Percentiles rank a stretch among this genome's conserved stretches.
phyloP scores from a whole-genome alignment of 2,113 vertebrate genomes.

The Petromus typicus region DNA sequence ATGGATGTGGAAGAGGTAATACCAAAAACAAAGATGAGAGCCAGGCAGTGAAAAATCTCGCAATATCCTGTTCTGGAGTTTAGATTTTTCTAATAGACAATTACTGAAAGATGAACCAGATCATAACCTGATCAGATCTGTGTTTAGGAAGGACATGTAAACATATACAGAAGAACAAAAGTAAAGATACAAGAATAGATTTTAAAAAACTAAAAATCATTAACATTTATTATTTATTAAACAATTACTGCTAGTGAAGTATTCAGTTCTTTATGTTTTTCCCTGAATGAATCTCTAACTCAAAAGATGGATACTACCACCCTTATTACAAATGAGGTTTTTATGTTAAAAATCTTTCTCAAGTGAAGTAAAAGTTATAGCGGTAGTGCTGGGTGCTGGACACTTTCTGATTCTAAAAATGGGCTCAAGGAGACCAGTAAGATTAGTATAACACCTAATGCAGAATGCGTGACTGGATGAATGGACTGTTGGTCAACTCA shows the following conservation, averaged over 20 bases:
- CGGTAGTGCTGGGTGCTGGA: background rate
- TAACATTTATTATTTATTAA: background rate
- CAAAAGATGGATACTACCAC: background rate
- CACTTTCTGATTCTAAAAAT: background rate
- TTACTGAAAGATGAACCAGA: background rate
- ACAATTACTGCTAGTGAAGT: background rate
- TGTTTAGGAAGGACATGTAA: background rate
- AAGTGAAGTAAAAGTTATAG: background rate
- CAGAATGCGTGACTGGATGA: background rate
- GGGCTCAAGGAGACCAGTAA: background rate
- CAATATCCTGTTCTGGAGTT: background rate
- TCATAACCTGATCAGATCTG: background rate
- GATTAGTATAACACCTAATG: background rate
- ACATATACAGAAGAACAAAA: background rate
- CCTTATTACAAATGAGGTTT: background rate
- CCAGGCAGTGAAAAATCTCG: background rate
- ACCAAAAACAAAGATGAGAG: background rate
- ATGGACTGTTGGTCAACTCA: accelerated
- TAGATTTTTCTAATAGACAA: background rate
- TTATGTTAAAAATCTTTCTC: background rate
- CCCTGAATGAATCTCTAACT: background rate
- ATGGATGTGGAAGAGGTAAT: background rate
- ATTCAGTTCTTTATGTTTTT: background rate
- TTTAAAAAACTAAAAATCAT: background rate
- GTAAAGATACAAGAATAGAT: background rate